phyloP scores from a whole-genome alignment of 2,797 vertebrate species.

The Clarias platycephalus region DNA sequence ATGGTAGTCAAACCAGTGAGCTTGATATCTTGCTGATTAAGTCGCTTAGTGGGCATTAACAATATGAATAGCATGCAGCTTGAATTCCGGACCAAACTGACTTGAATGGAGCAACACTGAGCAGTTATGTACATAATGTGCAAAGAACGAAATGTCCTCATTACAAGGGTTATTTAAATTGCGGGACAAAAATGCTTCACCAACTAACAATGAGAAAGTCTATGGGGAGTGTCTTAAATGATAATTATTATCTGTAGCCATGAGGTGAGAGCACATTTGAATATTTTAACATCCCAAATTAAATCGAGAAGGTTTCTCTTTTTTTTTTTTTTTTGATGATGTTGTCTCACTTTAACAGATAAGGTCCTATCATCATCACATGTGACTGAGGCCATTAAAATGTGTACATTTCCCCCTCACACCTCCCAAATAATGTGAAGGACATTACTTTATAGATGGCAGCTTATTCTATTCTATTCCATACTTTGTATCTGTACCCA shows the following conservation, averaged over 20 bases:
- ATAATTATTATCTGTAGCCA: not conserved
- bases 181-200: not conserved
- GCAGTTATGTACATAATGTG: not conserved
- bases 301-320: not conserved
- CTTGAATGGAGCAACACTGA: conserved; percentile 3
- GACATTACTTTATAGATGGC: conserved; percentile 52
- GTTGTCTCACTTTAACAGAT: not conserved
- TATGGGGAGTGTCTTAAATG: not conserved
- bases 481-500: conserved; percentile 43
- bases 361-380: conserved; percentile 1
- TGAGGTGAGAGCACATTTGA: not conserved
- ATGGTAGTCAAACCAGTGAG: not conserved
- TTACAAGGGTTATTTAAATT: not conserved
- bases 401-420: conserved; percentile 64
- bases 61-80: conserved; percentile 38
- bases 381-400: conserved; percentile 51
- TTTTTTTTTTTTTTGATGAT: not conserved
- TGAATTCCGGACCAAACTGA: not conserved
- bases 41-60: conserved; percentile 69
- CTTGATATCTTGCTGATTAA: conserved; percentile 39
- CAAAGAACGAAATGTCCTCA: not conserved
- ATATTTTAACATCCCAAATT: not conserved
- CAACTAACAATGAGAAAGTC: not conserved
- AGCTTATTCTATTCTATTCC: conserved; percentile 50
- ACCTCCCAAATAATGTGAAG: conserved; percentile 59